Evolutionary conservation across 2,113 vertebrate genomes (phyloP).

Genomic region (Psittacula cyanocephala): DNA sequence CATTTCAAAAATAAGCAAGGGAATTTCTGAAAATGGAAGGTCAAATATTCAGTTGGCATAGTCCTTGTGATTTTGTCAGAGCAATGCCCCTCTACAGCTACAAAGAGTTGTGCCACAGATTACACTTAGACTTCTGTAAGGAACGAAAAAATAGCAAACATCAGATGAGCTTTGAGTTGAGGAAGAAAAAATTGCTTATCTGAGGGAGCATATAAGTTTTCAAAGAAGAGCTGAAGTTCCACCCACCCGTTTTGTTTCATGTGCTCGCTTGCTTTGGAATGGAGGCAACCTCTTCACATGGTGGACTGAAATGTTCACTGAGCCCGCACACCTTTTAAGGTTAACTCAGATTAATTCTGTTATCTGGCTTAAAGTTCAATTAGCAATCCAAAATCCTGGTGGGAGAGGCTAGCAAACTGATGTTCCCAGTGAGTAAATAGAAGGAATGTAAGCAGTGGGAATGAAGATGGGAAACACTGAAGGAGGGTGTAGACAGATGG

Average conservation of each 20-base stretch:
- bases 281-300: neutral
- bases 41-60: neutral
- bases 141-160: neutral
- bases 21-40: neutral
- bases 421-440: neutral
- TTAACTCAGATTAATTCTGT: neutral
- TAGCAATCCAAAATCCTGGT: neutral
- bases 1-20: neutral
- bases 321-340: neutral
- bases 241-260: rapidly evolving
- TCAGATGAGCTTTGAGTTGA: neutral
- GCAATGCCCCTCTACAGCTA: neutral
- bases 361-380: neutral
- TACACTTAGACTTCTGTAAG: neutral
- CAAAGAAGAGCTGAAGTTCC: neutral
- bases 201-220: neutral
- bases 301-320: neutral
- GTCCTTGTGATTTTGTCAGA: neutral
- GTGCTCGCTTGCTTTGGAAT: neutral
- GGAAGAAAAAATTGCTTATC: neutral
- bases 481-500: neutral
- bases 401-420: neutral
- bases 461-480: neutral
- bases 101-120: neutral
- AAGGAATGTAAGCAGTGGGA: neutral